phyloP scores from a whole-genome alignment of 1,140 invertebrate species.

The Pemphigus obesinymphae region DNA sequence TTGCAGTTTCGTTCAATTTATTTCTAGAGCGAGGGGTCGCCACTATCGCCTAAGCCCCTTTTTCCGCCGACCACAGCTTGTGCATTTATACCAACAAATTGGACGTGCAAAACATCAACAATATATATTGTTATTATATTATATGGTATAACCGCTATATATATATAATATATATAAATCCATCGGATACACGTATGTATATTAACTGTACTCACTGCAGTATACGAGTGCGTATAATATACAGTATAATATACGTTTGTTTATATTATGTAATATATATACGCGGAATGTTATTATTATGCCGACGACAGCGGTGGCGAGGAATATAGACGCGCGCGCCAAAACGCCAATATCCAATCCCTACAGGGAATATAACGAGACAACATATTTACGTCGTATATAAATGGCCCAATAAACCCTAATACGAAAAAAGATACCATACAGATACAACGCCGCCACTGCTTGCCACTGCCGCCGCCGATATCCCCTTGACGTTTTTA shows the following conservation, averaged over 20 bases:
- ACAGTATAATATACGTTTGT: neutral
- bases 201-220: too few relatives aligned
- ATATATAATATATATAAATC: too few relatives aligned
- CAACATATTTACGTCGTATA: slow-evolving; percentile 40
- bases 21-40: too few relatives aligned
- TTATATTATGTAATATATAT: neutral
- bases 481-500: slow-evolving; percentile 32
- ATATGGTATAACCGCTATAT: too few relatives aligned
- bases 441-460: neutral
- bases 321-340: neutral
- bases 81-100: too few relatives aligned
- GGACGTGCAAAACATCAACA: too few relatives aligned
- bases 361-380: slow-evolving; percentile 38
- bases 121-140: too few relatives aligned
- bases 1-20: too few relatives aligned
- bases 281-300: slow-evolving; percentile 27
- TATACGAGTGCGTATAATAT: too few relatives aligned
- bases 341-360: slow-evolving; percentile 36
- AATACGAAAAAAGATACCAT: slow-evolving; percentile 40
- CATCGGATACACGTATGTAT: too few relatives aligned
- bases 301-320: neutral
- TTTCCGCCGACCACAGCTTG: too few relatives aligned
- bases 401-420: slow-evolving; percentile 38
- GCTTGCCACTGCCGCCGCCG: neutral
- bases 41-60: too few relatives aligned